Percentiles rank a stretch among this genome's conserved stretches.
phyloP scores from a whole-genome alignment of 2,113 vertebrate species.

The Oceanites oceanicus region DNA sequence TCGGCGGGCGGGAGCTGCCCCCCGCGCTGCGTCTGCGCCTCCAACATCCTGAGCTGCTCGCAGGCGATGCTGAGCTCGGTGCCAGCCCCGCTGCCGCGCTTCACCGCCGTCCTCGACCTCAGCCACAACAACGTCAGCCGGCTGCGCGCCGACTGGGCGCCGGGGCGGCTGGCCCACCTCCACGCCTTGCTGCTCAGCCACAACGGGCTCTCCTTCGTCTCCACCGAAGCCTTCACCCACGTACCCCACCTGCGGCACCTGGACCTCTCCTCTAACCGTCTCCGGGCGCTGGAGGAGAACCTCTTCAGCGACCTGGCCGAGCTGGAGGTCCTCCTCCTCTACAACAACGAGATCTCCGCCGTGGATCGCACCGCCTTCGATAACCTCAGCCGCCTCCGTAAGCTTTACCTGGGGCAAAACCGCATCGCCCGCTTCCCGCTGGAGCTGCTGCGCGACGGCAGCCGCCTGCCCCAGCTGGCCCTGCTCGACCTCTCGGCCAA shows the following conservation, averaged over 20 bases:
- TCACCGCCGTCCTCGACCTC: conserved; percentile 87
- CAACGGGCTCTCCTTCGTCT: conserved; percentile 88
- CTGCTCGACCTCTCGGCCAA: conserved; percentile 93
- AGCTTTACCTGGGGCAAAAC: conserved; percentile 95
- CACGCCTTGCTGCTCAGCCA: conserved; percentile 90
- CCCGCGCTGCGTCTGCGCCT: conserved; percentile 89
- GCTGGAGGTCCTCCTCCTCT: conserved; percentile 92
- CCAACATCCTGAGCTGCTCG: conserved; percentile 95
- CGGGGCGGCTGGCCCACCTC: conserved; percentile 79
- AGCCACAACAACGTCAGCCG: conserved; percentile 88
- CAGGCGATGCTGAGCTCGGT: conserved; percentile 83
- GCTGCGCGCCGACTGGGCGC: conserved; percentile 86
- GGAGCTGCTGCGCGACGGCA: conserved; percentile 87
- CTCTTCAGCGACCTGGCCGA: conserved; percentile 86
- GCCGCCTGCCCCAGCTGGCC: conserved; percentile 80
- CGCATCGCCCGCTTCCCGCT: conserved; percentile 87
- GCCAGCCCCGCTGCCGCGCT: conserved; percentile 81
- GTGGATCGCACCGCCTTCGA: conserved; percentile 89
- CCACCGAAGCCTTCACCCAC: conserved; percentile 86
- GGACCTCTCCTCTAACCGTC: conserved; percentile 91
- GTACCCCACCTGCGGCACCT: conserved; percentile 88
- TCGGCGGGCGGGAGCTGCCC: conserved; percentile 78
- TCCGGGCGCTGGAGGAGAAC: conserved; percentile 84
- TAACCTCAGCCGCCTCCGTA: conserved; percentile 83
- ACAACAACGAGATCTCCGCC: conserved; percentile 87